phyloP scores from a whole-genome alignment of 1,140 invertebrate species.

The Homalodisca vitripennis region DNA sequence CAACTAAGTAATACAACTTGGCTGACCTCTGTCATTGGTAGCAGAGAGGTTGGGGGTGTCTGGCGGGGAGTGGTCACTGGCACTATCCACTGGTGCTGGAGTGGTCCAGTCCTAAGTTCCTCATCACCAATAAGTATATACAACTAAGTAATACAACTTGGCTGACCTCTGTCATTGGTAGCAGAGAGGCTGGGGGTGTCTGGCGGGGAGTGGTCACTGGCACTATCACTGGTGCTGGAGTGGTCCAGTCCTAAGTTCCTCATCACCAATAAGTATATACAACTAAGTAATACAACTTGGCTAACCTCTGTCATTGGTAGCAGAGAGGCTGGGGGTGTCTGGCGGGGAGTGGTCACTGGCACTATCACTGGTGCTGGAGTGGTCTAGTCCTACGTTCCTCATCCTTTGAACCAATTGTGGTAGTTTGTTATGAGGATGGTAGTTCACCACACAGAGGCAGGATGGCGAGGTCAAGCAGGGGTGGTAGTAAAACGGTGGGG shows the following conservation, averaged over 20 bases:
- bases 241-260: no score
- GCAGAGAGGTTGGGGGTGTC: slow-evolving; percentile 33
- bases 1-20: no score
- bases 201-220: no score
- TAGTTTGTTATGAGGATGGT: not conserved
- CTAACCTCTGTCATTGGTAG: slow-evolving; percentile 9
- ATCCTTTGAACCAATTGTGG: not conserved
- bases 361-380: slow-evolving; percentile 30
- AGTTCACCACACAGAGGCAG: not conserved
- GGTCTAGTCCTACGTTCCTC: slow-evolving; percentile 1
- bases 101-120: slow-evolving; percentile 7
- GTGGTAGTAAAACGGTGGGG: not conserved
- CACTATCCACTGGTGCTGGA: slow-evolving; percentile 32
- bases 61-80: slow-evolving; percentile 38
- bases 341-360: slow-evolving; percentile 38
- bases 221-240: no score
- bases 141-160: no score
- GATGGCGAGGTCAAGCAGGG: not conserved
- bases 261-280: no score
- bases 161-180: slow-evolving; percentile 9
- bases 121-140: no score
- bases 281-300: no score
- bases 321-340: slow-evolving; percentile 33
- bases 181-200: slow-evolving; percentile 33
- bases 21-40: slow-evolving; percentile 9